Percentiles rank a stretch among this genome's conserved stretches.
These are phyloP conservation scores for Scrobipalpa costella DNA, from an alignment of 2,888 invertebrate genomes.

Conservation along the genomic window DNA sequence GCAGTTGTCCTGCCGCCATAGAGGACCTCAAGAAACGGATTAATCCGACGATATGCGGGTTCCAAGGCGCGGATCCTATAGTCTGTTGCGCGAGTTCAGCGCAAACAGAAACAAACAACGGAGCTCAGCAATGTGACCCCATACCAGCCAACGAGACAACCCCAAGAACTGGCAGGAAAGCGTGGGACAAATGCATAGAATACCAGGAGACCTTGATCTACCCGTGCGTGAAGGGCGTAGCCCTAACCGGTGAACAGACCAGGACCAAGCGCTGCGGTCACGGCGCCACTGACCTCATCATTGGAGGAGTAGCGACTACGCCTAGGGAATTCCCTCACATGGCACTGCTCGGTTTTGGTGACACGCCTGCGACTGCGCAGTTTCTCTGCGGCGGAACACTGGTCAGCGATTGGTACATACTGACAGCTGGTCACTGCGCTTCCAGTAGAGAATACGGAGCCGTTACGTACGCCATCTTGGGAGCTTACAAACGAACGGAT, in stretches of 20 bases:
- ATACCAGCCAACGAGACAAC: slow-evolving; percentile 37
- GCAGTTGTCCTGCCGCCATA: slow-evolving; percentile 40
- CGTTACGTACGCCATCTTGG: slow-evolving; percentile 38
- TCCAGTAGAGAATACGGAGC: slow-evolving; percentile 31
- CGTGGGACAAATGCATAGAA: slow-evolving; percentile 55
- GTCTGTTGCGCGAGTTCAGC: slow-evolving; percentile 46
- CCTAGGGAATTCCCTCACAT: slow-evolving; percentile 52
- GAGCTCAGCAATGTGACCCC: slow-evolving; percentile 37
- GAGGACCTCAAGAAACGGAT: slow-evolving; percentile 38
- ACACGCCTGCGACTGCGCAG: slow-evolving; percentile 29
- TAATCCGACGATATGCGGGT: slow-evolving; percentile 47
- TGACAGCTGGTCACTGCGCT: slow-evolving; percentile 58
- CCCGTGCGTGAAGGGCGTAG: slow-evolving; percentile 43
- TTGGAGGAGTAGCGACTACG: slow-evolving; percentile 42
- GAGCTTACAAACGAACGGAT: slow-evolving; percentile 43
- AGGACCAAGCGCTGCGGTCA: slow-evolving; percentile 43
- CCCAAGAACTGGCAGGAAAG: slow-evolving; percentile 44
- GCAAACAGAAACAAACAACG: slow-evolving; percentile 26
- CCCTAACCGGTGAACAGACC: slow-evolving; percentile 33
- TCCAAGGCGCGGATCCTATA: slow-evolving; percentile 39
- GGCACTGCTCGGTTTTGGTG: slow-evolving; percentile 53
- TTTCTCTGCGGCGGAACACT: slow-evolving; percentile 56
- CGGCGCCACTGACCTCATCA: slow-evolving; percentile 40
- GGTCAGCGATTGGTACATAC: slow-evolving; percentile 52
- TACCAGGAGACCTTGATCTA: slow-evolving; percentile 49